phyloP scores from a whole-genome alignment of 1,140 invertebrate species.

The Eumaeus atala region DNA sequence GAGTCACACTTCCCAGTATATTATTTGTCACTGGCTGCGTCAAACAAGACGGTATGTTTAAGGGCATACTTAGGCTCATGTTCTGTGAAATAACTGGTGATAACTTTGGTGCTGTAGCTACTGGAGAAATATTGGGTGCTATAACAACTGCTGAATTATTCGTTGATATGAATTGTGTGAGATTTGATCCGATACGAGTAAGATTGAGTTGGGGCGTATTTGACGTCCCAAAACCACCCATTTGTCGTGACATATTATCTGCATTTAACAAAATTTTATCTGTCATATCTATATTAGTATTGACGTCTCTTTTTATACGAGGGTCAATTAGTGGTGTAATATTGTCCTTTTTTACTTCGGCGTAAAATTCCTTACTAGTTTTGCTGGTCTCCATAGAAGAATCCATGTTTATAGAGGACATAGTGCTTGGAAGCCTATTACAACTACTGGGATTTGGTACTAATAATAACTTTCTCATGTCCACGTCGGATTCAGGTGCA shows the following conservation, averaged over 20 bases:
- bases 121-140: constrained; percentile 14
- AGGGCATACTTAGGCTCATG: constrained; percentile 28
- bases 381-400: constrained; percentile 15
- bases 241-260: constrained; percentile 21
- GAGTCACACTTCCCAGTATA: constrained; percentile 17
- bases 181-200: background rate
- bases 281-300: constrained; percentile 24
- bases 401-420: background rate
- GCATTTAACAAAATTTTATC: constrained; percentile 21
- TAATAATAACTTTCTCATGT: constrained; percentile 49
- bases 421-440: background rate
- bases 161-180: background rate
- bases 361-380: constrained; percentile 11
- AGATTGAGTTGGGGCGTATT: background rate
- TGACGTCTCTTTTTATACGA: constrained; percentile 37
- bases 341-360: constrained; percentile 21
- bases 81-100: constrained; percentile 27
- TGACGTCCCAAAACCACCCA: background rate
- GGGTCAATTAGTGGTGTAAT: constrained; percentile 30
- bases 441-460: background rate
- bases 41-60: constrained; percentile 24
- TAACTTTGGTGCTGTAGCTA: constrained; percentile 10
- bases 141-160: constrained; percentile 8
- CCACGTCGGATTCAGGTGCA: constrained; percentile 42
- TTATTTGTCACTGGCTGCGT: constrained; percentile 18